phyloP scores from a whole-genome alignment of 2,113 vertebrate genomes.

The Rhinopithecus roxellana region DNA sequence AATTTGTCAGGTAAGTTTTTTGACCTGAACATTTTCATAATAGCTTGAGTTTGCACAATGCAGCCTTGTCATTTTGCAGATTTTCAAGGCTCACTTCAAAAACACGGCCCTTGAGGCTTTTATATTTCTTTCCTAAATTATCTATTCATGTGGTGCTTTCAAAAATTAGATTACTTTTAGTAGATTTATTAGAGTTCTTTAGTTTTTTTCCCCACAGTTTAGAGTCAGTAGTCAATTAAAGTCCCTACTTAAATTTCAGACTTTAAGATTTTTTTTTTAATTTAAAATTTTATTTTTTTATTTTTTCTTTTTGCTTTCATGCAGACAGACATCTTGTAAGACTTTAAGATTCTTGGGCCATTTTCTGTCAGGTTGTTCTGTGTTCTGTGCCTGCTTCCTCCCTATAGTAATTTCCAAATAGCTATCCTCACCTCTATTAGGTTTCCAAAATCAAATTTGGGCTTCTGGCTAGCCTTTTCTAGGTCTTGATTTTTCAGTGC shows the following conservation, averaged over 20 bases:
- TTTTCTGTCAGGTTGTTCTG: neutral
- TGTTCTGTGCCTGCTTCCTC: neutral
- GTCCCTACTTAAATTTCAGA: constrained; percentile 1
- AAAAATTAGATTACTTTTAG: neutral
- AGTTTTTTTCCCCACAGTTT: neutral
- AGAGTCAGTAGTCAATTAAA: neutral
- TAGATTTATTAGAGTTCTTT: neutral
- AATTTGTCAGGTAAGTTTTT: constrained; percentile 10
- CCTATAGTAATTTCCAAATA: neutral
- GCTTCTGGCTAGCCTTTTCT: neutral
- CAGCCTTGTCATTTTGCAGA: neutral
- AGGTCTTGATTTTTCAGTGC: neutral
- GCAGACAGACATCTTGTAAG: neutral
- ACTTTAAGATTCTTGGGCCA: constrained; percentile 46
- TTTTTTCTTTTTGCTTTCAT: too few relatives aligned
- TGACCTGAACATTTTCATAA: neutral
- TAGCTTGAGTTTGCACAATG: neutral
- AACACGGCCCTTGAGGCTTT: neutral
- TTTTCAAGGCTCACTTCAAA: constrained; percentile 23
- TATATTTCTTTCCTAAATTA: neutral
- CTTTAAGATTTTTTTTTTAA: constrained; percentile 41
- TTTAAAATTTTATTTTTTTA: too few relatives aligned
- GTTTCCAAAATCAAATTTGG: neutral
- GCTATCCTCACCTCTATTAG: neutral
- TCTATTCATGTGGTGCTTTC: neutral